These are phyloP conservation scores for Brenthis ino DNA, from an alignment of 2,888 invertebrate species.

Conservation along the genomic window DNA sequence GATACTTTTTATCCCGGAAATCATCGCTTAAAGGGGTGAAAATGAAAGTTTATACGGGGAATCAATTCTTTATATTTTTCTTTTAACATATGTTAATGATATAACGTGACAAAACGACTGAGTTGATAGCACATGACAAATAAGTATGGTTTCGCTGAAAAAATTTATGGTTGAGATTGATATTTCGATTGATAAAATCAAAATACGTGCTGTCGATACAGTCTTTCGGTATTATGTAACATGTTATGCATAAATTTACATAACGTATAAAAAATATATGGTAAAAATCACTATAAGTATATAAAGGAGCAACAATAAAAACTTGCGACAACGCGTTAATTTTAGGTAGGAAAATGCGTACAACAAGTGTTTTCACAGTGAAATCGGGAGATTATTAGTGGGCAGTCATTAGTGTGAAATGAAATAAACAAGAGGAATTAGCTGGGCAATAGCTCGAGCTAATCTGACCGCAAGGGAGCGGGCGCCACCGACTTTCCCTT, in stretches of 20 bases:
- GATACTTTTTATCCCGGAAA: too few relatives aligned
- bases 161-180: conserved; percentile 54
- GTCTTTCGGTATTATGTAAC: conserved; percentile 54
- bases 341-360: conserved; percentile 17
- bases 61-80: neutral
- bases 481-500: conserved; percentile 77
- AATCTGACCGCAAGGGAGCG: conserved; percentile 80
- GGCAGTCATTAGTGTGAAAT: conserved; percentile 63
- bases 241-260: conserved; percentile 34
- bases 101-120: conserved; percentile 44
- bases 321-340: neutral
- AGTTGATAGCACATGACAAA: conserved; percentile 51
- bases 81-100: conserved; percentile 7
- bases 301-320: conserved; percentile 6
- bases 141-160: conserved; percentile 52
- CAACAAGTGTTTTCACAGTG: conserved; percentile 43
- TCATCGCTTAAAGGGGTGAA: too few relatives aligned
- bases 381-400: conserved; percentile 56
- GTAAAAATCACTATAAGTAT: neutral
- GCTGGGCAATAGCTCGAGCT: conserved; percentile 66
- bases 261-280: conserved; percentile 25
- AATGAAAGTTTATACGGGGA: too few relatives aligned
- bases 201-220: conserved; percentile 57
- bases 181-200: conserved; percentile 55
- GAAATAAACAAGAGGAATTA: conserved; percentile 76